Evolutionary conservation across 2,888 invertebrate species (phyloP), one percentile per base, ranked within the genome.

Genomic region (Balanococcus diminutus): DNA sequence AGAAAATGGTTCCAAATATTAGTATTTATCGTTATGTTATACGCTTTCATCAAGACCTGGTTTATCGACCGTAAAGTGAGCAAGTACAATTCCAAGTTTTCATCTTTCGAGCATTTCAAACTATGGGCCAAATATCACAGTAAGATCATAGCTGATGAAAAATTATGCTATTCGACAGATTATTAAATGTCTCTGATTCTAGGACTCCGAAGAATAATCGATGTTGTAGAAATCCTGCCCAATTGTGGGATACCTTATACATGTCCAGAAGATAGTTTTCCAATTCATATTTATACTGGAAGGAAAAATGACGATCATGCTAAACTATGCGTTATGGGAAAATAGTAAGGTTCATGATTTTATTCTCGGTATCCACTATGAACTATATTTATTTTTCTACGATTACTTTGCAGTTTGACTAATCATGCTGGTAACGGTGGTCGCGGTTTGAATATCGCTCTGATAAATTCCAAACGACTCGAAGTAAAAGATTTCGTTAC

Each of bases 361-460:
- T n/a, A n/a, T 56, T 22, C 19, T 11, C 14, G 14, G n/a, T 56
- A 56, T 11, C n/a, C n/a, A n/a, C n/a, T n/a, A n/a, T n/a, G n/a
- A n/a, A 56, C 11, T 3, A 19, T 56, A 4, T 56, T n/a, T 56
- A 5, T 22, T 56, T 56, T 6, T 19, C 5, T 72, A 25, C 2
- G 25, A 31, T 19, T 81, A 11, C 86, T 86, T 67, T 88, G 46
- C 88, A 90, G 91, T 87, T 36, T 84, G 81, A 42, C 51, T 75
- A 61, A 86, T 85, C 79, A 87, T 81, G 32, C 86, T 79, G 28
- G 36, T 91, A 88, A 90, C 85, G 92, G 90, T 19, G 92, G 92
- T 3, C 89, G 92, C 83, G 92, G 92, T 0, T 89, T 92, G 83
- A 92, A 92, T 88, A 89, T 92, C 39, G 91, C 91, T 0, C 89